Evolutionary conservation across 2,113 vertebrate species (phyloP).

Genomic region (Cololabis saira): DNA sequence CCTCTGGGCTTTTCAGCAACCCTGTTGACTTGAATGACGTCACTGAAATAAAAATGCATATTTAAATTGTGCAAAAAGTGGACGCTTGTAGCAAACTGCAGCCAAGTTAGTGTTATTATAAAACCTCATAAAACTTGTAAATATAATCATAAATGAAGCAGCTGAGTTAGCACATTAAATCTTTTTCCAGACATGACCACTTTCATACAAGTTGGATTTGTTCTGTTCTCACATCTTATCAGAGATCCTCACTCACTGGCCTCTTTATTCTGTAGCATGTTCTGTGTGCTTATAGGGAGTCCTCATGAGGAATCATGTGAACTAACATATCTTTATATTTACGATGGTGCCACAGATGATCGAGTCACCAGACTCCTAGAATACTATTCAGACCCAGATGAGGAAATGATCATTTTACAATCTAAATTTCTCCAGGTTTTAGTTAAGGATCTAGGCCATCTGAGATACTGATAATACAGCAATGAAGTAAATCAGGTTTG

Average conservation of each 20-base stretch:
- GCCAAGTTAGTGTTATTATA: too few relatives aligned
- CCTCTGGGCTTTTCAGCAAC: too few relatives aligned
- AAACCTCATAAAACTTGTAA: too few relatives aligned
- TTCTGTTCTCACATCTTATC: too few relatives aligned
- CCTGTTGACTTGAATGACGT: too few relatives aligned
- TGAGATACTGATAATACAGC: too few relatives aligned
- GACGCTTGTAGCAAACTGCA: too few relatives aligned
- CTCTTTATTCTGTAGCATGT: neutral
- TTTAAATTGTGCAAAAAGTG: too few relatives aligned
- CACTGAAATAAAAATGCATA: too few relatives aligned
- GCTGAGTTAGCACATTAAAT: neutral
- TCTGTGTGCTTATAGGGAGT: constrained; percentile 4
- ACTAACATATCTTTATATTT: constrained; percentile 60
- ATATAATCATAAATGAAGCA: too few relatives aligned
- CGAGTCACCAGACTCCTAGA: constrained; percentile 44
- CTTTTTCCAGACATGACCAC: neutral
- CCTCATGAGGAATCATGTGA: constrained; percentile 64
- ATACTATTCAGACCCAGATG: constrained; percentile 24
- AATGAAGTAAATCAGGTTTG: too few relatives aligned
- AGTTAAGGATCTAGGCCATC: neutral
- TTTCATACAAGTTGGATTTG: too few relatives aligned
- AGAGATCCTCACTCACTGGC: neutral
- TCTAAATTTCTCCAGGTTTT: neutral
- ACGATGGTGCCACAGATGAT: constrained; percentile 61
- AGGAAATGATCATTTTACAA: neutral